Conservation (phyloP, 2,888 invertebrate species). For the Julus scandinavius region DNA sequence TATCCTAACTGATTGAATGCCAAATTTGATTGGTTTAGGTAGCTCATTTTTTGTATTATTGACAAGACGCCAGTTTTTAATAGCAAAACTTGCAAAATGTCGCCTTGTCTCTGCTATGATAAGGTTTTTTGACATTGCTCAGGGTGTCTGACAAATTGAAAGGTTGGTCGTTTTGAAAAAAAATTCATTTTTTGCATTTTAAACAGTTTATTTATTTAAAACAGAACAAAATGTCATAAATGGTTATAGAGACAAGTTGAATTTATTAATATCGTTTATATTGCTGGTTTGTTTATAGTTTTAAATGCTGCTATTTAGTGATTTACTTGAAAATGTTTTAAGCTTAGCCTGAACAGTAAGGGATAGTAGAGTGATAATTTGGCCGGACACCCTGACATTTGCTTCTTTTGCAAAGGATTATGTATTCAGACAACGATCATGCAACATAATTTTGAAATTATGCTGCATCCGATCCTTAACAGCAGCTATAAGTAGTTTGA, state of each 20-base stretch:
- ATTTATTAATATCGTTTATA: not conserved
- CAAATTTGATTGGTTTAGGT: not conserved
- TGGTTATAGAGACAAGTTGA: too few species aligned
- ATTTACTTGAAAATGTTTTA: not conserved
- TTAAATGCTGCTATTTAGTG: not conserved
- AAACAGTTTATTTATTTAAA: too few species aligned
- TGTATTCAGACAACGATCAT: not conserved
- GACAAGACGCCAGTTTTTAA: not conserved
- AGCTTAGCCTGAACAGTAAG: not conserved
- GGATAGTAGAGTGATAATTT: not conserved
- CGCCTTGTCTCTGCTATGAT: not conserved
- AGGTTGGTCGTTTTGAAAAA: not conserved
- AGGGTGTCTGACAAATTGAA: not conserved
- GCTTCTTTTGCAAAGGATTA: not conserved
- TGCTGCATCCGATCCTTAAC: conserved; percentile 4
- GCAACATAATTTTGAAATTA: not conserved
- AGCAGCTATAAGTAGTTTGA: not conserved
- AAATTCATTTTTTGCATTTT: too few species aligned
- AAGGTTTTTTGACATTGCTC: conserved; percentile 7
- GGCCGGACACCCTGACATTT: not conserved
- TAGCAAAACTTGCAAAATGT: conserved; percentile 22
- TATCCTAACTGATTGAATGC: not conserved
- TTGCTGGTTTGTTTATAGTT: not conserved
- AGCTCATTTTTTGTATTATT: not conserved
- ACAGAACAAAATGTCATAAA: too few species aligned